Evolutionary conservation across 2,113 vertebrate species (phyloP), one percentile per base, ranked within the genome.

Genomic region (Salvelinus sp.): DNA sequence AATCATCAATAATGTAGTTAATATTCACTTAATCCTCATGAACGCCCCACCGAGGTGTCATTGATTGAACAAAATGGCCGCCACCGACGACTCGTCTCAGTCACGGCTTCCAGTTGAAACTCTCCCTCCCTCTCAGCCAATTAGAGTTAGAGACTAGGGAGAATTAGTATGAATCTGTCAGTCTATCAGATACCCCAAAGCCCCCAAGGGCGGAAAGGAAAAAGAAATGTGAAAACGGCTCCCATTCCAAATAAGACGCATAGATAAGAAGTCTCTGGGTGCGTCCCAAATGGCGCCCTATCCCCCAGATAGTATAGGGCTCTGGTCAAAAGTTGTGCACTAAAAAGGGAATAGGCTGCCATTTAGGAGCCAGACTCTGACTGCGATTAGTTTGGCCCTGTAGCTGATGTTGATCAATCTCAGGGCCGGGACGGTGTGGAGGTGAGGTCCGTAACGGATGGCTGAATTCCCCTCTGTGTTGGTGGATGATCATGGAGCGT

Each of bases 1-100:
- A 62, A 74, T 72, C 71, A 77, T 81, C 67, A 66, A 74, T 77
- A 66, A 77, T 77, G 72, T 73, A 73, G 66, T 47, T 74, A 77
- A 33, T 38, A 81, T 81, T 77, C 72, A 77, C 54, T 70, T 77
- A 77, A 69, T 65, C 75, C 70, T 69, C 16, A 22, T 65, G 72
- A 73, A 70, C 22, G 3, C 23, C 63, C 75, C 75, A 65, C 14
- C n/a, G 38, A 74, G 62, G 62, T 50, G 16, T 7, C 66, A 69
- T 70, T 76, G 50, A 60, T 78, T 75, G 75, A 44, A 82, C 23
- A 76, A 75, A 63, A 75, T 67, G 70, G 23, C 67, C 69, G 30
- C 38, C 7, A 9, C 7, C 38, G 9, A 44, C 38, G 38, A 44
- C 38, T 44, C 2, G 38, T 9, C 54, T 62, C 54, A 82, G 57